Evolutionary conservation across 1,140 invertebrate genomes (phyloP).

Genomic region (Drosophila athabasca): DNA sequence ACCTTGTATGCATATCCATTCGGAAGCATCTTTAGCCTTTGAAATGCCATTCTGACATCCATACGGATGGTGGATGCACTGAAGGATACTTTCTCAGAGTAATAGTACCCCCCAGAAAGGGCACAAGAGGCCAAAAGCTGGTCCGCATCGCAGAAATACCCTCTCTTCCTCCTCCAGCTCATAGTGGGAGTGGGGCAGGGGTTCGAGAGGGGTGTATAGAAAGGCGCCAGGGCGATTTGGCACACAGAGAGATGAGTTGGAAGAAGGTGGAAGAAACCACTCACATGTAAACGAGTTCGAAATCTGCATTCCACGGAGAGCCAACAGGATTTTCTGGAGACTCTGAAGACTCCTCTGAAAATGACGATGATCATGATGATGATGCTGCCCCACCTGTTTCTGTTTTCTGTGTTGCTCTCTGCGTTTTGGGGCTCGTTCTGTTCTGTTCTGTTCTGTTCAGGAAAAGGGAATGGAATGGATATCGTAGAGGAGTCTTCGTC

Average conservation of each 20-base stretch:
- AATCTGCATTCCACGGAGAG: conserved; percentile 70
- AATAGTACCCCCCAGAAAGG: no score
- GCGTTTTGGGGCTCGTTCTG: no score
- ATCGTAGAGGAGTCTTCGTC: conserved; percentile 1
- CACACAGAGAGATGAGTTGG: conserved; percentile 1
- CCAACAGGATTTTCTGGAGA: conserved; percentile 64
- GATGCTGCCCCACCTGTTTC: conserved; percentile 47
- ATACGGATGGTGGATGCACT: no score
- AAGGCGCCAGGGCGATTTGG: conserved; percentile 46
- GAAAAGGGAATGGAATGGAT: conserved; percentile 5
- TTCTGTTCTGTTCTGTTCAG: no score
- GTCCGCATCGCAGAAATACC: neutral
- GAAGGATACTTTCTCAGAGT: no score
- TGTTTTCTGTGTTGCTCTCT: conserved; percentile 17
- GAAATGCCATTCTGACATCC: no score
- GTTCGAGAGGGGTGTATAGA: no score
- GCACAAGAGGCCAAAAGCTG: no score
- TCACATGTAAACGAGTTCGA: conserved; percentile 74
- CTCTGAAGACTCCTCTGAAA: conserved; percentile 1
- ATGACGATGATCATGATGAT: conserved; percentile 18
- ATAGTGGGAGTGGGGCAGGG: conserved; percentile 5
- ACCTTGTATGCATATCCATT: no score
- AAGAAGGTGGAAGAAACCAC: conserved; percentile 34
- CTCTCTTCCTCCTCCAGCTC: neutral
- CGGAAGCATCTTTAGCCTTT: no score